Conservation (phyloP, 2,888 invertebrate species). For the Stenoptilia bipunctidactyla region DNA sequence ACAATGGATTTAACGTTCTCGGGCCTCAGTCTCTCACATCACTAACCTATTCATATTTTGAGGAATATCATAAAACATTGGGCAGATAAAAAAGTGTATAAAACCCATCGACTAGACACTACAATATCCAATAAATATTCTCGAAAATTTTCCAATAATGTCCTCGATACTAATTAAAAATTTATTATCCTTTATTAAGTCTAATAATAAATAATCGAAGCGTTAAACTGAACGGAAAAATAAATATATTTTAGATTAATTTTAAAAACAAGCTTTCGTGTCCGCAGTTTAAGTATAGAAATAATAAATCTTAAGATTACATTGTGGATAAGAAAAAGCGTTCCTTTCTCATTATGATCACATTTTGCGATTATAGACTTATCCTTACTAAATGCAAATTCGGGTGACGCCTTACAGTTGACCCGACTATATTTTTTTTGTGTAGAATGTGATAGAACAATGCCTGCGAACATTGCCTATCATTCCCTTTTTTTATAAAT, state of each 20-base stretch:
- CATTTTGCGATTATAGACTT: constrained; percentile 44
- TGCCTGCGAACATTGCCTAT: constrained; percentile 42
- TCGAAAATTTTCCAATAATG: constrained; percentile 31
- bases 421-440: constrained; percentile 31
- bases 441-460: constrained; percentile 49
- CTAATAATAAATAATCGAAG: constrained; percentile 59
- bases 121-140: constrained; percentile 52
- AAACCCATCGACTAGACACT: constrained; percentile 55
- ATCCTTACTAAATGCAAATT: constrained; percentile 41
- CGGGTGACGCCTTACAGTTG: constrained; percentile 29
- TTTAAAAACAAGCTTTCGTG: constrained; percentile 38
- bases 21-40: neutral
- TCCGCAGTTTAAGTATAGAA: constrained; percentile 43
- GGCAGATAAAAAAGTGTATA: constrained; percentile 29
- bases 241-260: constrained; percentile 24
- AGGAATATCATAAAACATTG: constrained; percentile 13
- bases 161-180: constrained; percentile 19
- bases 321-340: constrained; percentile 44
- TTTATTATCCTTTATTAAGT: constrained; percentile 30
- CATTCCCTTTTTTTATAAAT: constrained; percentile 40
- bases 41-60: constrained; percentile 1
- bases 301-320: constrained; percentile 46
- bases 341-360: constrained; percentile 46
- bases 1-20: constrained; percentile 17
- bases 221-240: constrained; percentile 27